Evolutionary conservation across 2,888 invertebrate species (phyloP).

Genomic region (Ophraella communa): DNA sequence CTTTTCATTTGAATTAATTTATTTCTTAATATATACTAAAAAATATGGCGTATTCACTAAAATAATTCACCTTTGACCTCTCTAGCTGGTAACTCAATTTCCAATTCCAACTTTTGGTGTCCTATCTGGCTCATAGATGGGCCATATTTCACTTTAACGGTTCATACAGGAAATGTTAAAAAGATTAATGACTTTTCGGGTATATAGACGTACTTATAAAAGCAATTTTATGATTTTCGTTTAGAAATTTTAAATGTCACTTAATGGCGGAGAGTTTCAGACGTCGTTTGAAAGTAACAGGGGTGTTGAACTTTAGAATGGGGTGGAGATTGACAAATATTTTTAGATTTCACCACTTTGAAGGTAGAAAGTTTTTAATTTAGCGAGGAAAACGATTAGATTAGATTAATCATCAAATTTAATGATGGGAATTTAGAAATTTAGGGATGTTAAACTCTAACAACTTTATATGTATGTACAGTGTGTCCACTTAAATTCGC

Average conservation of each 20-base stretch:
- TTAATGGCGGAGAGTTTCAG: conserved; percentile 19
- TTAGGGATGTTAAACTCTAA: no score
- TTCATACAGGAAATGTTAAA: conserved; percentile 50
- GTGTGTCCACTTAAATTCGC: no score
- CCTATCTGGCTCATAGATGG: conserved; percentile 29
- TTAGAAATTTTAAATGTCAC: conserved; percentile 32
- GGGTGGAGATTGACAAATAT: not conserved
- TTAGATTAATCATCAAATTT: not conserved
- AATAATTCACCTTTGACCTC: conserved; percentile 26
- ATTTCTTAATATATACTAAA: not conserved
- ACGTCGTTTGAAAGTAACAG: conserved; percentile 8
- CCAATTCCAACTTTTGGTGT: conserved; percentile 25
- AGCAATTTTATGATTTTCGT: conserved; percentile 32
- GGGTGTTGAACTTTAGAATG: not conserved
- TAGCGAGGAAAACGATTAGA: not conserved
- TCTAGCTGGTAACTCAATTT: conserved; percentile 29
- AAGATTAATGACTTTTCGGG: conserved; percentile 51
- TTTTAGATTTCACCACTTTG: not conserved
- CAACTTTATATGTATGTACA: no score
- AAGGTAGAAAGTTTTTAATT: not conserved
- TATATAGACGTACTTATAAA: conserved; percentile 42
- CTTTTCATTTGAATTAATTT: conserved; percentile 1
- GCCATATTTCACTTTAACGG: conserved; percentile 48
- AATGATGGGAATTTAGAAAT: no score
- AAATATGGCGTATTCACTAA: conserved; percentile 4